These are phyloP conservation scores for Chymomyza amoena DNA, from an alignment of 2,888 invertebrate species.

Conservation along the genomic window DNA sequence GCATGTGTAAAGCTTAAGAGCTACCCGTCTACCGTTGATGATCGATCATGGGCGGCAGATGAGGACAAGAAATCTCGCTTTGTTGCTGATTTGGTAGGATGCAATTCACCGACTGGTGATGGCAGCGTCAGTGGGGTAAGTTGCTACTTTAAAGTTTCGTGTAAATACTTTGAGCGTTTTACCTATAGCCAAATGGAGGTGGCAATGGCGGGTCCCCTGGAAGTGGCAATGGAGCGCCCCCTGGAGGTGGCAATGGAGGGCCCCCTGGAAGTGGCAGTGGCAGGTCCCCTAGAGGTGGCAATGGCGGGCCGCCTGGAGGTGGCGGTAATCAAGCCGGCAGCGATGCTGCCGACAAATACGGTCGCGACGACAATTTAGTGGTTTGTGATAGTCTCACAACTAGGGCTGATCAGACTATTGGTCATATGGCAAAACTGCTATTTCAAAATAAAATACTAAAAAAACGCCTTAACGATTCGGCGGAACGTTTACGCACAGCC, in stretches of 20 bases:
- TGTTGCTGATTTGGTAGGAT: conserved; percentile 73
- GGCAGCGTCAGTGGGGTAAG: background rate
- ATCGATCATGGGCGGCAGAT: conserved; percentile 74
- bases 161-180: background rate
- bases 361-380: conserved; percentile 7
- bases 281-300: no score
- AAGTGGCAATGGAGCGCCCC: no score
- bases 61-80: conserved; percentile 70
- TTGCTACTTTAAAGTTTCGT: background rate
- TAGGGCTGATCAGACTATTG: conserved; percentile 58
- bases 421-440: conserved; percentile 56
- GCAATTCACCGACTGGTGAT: conserved; percentile 48
- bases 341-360: background rate
- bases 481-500: conserved; percentile 48
- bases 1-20: conserved; percentile 70
- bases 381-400: conserved; percentile 64
- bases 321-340: background rate
- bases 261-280: background rate
- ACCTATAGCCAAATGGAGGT: background rate
- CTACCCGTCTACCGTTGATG: conserved; percentile 72
- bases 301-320: no score
- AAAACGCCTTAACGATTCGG: conserved; percentile 46
- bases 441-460: conserved; percentile 56
- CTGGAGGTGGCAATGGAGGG: background rate
- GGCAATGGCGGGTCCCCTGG: no score